Conservation (phyloP, 2,113 vertebrate species). For the Zosterops pallidus region DNA sequence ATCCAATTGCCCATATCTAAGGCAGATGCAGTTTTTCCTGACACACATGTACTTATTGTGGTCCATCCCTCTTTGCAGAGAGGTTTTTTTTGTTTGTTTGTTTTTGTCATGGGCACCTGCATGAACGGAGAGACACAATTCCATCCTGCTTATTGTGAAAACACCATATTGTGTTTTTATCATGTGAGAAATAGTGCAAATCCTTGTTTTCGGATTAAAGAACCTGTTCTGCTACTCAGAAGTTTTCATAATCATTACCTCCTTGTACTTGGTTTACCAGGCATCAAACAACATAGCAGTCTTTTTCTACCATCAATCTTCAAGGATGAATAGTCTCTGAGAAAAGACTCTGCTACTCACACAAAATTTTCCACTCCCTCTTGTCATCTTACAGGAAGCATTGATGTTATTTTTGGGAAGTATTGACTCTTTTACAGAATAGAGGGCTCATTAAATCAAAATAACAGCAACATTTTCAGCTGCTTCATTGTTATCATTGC, state of each 20-base stretch:
- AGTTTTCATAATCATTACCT: background rate
- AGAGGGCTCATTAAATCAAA: constrained; percentile 52
- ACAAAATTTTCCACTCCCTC: background rate
- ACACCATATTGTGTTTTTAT: background rate
- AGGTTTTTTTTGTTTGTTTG: background rate
- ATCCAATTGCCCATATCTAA: background rate
- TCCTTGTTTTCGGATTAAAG: background rate
- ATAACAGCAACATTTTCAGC: constrained; percentile 35
- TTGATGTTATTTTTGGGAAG: constrained; percentile 15
- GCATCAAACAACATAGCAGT: background rate
- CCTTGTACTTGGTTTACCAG: background rate
- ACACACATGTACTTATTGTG: background rate
- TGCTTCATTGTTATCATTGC: background rate
- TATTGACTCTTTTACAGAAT: constrained; percentile 20
- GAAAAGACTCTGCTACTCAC: background rate
- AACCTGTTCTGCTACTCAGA: background rate
- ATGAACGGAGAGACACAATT: background rate
- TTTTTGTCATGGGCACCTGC: background rate
- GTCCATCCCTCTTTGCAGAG: background rate
- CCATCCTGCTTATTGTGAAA: background rate
- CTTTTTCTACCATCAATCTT: background rate
- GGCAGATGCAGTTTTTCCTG: background rate
- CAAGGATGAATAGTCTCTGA: background rate
- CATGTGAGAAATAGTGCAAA: background rate
- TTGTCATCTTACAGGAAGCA: background rate